Evolutionary conservation across 2,888 invertebrate genomes (phyloP).

Genomic region (Meta bourneti): DNA sequence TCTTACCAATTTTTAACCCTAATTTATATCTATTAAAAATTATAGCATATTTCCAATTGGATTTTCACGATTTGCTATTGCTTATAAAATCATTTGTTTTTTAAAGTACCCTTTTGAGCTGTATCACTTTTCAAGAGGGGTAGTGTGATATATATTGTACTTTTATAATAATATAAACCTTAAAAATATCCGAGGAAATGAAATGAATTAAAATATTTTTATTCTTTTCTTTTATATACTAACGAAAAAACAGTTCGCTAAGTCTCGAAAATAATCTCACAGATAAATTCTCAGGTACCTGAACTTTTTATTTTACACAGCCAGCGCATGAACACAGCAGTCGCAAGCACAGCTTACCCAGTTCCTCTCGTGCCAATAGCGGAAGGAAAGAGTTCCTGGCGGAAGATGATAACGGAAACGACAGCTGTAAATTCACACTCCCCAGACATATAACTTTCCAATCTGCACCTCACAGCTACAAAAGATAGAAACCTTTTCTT

Average conservation of each 20-base stretch:
- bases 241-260: background rate
- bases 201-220: too few relatives aligned
- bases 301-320: slow-evolving; percentile 17
- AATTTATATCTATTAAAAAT: too few relatives aligned
- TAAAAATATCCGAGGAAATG: too few relatives aligned
- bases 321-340: slow-evolving; percentile 22
- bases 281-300: slow-evolving; percentile 27
- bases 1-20: too few relatives aligned
- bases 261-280: background rate
- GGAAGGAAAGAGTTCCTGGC: slow-evolving; percentile 69
- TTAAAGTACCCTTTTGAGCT: too few relatives aligned
- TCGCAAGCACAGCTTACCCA: slow-evolving; percentile 1
- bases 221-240: background rate
- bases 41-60: too few relatives aligned
- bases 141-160: too few relatives aligned
- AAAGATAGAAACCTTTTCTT: slow-evolving; percentile 54
- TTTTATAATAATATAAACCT: too few relatives aligned
- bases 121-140: too few relatives aligned
- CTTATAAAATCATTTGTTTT: too few relatives aligned
- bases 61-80: too few relatives aligned
- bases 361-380: background rate
- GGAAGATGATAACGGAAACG: slow-evolving; percentile 65
- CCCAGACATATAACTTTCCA: slow-evolving; percentile 67
- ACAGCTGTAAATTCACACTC: slow-evolving; percentile 70
- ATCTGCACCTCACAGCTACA: slow-evolving; percentile 53